Conservation (phyloP, 2,797 vertebrate genomes). For the Myiothlypis coronata region DNA sequence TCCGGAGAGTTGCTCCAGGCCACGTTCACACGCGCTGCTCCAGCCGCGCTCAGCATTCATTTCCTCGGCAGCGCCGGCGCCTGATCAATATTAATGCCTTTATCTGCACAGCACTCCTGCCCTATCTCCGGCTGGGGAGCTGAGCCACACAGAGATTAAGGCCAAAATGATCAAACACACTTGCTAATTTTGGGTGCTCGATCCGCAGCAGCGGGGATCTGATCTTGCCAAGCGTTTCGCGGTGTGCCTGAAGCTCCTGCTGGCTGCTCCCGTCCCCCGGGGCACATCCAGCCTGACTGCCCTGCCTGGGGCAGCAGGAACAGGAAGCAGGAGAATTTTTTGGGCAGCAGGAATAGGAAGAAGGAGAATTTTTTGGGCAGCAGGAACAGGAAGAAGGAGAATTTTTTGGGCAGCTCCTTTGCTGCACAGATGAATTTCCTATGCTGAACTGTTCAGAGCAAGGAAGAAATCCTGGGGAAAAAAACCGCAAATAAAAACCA, state of each 20-base stretch:
- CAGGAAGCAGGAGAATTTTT: neutral
- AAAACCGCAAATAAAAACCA: accelerated
- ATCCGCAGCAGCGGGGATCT: neutral
- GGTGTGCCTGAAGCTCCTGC: accelerated
- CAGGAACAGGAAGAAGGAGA: neutral
- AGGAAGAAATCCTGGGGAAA: neutral
- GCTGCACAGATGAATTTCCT: neutral
- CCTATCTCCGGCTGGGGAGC: neutral
- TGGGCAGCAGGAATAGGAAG: neutral
- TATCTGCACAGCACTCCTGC: neutral
- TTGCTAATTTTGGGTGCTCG: slow-evolving; percentile 14
- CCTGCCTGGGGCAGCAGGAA: neutral
- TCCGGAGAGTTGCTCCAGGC: neutral
- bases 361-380: neutral
- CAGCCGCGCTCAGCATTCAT: neutral
- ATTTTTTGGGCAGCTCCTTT: neutral
- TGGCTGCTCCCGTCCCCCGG: neutral
- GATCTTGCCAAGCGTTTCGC: neutral
- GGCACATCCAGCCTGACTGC: neutral
- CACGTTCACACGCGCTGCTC: neutral
- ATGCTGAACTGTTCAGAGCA: neutral
- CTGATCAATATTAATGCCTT: slow-evolving; percentile 42
- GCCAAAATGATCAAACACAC: neutral
- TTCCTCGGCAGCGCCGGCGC: neutral
- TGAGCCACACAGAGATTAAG: neutral